These are phyloP conservation scores for Cassiopea andromeda DNA, from an alignment of 30 jellyfish, hydroid and myxozoan genomes.

Conservation along the genomic window DNA sequence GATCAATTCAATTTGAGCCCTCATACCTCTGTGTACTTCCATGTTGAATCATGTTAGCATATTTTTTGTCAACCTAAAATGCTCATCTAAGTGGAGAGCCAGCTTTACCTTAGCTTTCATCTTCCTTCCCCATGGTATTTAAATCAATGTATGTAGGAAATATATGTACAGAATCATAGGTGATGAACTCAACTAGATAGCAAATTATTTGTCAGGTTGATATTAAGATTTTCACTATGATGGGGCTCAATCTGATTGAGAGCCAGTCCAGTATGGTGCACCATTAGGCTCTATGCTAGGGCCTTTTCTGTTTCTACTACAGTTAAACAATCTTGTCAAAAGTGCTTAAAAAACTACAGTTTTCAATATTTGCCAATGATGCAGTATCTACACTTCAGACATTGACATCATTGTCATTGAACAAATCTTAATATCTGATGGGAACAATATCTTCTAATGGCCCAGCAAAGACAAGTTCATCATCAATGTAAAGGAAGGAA, in stretches of 20 bases:
- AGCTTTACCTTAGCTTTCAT: no score
- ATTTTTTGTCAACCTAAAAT: no score
- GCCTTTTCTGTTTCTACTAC: conserved; percentile 4
- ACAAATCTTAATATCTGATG: conserved; percentile 1
- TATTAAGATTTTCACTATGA: neutral
- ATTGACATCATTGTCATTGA: conserved; percentile 4
- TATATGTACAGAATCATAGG: neutral
- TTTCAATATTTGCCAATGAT: neutral
- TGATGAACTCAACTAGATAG: neutral
- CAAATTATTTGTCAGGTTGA: neutral
- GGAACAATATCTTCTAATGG: neutral
- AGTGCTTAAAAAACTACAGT: neutral
- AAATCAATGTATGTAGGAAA: no score
- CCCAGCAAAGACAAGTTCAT: neutral
- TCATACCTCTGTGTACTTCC: no score
- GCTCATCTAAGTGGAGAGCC: no score
- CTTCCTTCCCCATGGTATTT: no score
- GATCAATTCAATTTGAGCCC: no score
- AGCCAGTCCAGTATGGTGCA: neutral
- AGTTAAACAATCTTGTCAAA: neutral
- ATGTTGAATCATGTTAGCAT: no score
- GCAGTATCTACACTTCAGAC: neutral
- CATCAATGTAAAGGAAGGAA: neutral
- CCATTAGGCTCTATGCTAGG: neutral
- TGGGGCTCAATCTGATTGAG: neutral